phyloP scores from a whole-genome alignment of 37 sponge, comb jelly and placozoan species.

The Ianthella basta region DNA sequence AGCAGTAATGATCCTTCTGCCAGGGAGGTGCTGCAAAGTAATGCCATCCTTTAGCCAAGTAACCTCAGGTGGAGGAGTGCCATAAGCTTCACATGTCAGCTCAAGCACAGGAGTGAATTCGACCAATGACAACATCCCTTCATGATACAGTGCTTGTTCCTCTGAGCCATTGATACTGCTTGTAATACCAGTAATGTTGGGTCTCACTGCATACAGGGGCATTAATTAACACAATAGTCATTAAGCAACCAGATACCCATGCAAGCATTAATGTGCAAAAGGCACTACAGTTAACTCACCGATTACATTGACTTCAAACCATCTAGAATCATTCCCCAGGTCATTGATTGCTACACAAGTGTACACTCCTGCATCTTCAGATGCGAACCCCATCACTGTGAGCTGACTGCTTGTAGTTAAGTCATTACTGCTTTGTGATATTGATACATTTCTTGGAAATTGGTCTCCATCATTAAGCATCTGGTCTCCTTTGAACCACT shows the following conservation, averaged over 20 bases:
- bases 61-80: neutral
- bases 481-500: too few species aligned
- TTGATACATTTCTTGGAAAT: too few species aligned
- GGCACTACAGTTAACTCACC: neutral
- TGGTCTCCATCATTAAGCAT: neutral
- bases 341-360: constrained; percentile 7
- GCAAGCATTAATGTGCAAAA: neutral
- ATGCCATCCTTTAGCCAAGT: constrained; percentile 3
- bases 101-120: neutral
- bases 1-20: too few species aligned
- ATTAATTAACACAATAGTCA: neutral
- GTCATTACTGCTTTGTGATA: neutral
- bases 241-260: too few species aligned
- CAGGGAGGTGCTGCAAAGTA: neutral
- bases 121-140: neutral
- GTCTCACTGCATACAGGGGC: constrained; percentile 21
- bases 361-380: neutral
- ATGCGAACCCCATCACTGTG: neutral
- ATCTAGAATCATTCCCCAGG: neutral
- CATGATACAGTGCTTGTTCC: neutral
- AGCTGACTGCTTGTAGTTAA: neutral
- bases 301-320: neutral
- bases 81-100: constrained; percentile 1
- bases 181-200: neutral
- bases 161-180: neutral